A percentile compares a stretch with the other conserved stretches of the same genome.
These are phyloP conservation scores for Malurus leucopterus DNA, from an alignment of 2,797 vertebrate species.

Conservation along the genomic window DNA sequence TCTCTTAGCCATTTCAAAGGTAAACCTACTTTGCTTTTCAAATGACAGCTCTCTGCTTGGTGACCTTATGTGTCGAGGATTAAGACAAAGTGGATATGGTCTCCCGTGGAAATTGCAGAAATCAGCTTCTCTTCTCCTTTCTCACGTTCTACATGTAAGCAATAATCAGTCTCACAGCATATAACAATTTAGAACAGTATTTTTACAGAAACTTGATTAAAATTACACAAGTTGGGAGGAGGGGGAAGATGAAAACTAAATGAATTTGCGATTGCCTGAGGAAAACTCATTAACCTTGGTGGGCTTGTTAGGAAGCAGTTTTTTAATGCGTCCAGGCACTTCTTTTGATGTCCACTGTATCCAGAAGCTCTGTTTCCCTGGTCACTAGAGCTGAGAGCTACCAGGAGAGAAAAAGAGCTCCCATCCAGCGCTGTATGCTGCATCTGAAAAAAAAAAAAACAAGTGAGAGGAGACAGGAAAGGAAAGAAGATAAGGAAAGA, in stretches of 20 bases:
- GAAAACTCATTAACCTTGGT: background rate
- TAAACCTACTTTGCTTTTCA: background rate
- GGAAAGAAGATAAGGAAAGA: background rate
- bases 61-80: background rate
- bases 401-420: background rate
- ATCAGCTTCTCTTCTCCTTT: slow-evolving; percentile 15
- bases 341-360: background rate
- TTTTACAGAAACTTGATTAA: slow-evolving; percentile 51
- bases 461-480: background rate
- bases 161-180: background rate
- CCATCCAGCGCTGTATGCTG: background rate
- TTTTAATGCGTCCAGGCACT: background rate
- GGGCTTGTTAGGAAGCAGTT: background rate
- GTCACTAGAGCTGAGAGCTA: background rate
- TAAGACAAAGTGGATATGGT: background rate
- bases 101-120: slow-evolving; percentile 14
- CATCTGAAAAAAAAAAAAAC: background rate
- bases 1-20: background rate
- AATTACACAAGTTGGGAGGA: background rate
- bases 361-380: background rate
- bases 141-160: background rate
- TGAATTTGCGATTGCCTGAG: background rate
- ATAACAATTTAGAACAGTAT: background rate
- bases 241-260: background rate
- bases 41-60: background rate